These are phyloP conservation scores for Ciconia maguari DNA, from an alignment of 2,113 vertebrate genomes.

Conservation along the genomic window DNA sequence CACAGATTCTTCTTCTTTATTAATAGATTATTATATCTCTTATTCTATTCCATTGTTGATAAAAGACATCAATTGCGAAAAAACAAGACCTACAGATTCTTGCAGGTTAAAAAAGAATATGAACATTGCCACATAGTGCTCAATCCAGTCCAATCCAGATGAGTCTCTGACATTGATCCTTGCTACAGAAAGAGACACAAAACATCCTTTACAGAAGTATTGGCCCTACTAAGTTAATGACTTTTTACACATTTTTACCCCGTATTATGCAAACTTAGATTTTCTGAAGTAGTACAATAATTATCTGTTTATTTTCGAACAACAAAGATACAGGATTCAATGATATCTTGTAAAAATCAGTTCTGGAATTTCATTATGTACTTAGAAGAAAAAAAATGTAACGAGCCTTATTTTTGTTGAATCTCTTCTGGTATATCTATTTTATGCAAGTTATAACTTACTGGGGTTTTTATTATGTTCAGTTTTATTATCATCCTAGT, in stretches of 20 bases:
- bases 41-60: background rate
- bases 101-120: background rate
- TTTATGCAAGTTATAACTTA: background rate
- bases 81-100: background rate
- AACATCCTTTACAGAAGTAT: background rate
- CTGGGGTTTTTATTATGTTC: background rate
- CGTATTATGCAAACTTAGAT: background rate
- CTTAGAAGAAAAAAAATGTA: background rate
- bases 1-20: background rate
- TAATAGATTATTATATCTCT: background rate
- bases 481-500: background rate
- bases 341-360: background rate
- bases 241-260: background rate
- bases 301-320: background rate
- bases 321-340: background rate
- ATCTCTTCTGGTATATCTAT: background rate
- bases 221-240: background rate
- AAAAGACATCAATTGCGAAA: background rate
- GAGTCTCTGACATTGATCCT: background rate
- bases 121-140: background rate
- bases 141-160: background rate
- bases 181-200: background rate
- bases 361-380: background rate
- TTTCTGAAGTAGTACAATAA: background rate
- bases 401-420: background rate